Evolutionary conservation across 2,888 invertebrate genomes (phyloP).

Genomic region (Biston stratarius): DNA sequence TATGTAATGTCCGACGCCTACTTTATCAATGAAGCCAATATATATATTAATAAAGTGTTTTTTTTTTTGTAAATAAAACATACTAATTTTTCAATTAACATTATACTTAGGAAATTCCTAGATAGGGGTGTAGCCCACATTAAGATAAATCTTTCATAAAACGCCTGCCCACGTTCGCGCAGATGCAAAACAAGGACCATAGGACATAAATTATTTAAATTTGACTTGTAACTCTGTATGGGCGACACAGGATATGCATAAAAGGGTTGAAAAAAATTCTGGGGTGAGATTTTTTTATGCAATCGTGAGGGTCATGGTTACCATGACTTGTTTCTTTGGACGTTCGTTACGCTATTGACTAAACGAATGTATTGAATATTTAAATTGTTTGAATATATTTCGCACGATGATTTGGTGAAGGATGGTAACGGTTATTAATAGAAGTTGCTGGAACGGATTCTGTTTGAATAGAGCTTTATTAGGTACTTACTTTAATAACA

Average conservation of each 20-base stretch:
- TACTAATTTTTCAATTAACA: not conserved
- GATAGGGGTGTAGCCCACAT: conserved; percentile 31
- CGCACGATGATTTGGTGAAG: conserved; percentile 69
- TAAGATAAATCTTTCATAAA: conserved; percentile 45
- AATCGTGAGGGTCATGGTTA: conserved; percentile 63
- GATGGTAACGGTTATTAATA: conserved; percentile 22
- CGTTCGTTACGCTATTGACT: conserved; percentile 70
- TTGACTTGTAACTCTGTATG: conserved; percentile 83
- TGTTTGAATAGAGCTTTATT: conserved; percentile 24
- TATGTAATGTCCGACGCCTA: too few relatives aligned
- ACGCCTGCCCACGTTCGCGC: conserved; percentile 57
- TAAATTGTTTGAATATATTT: conserved; percentile 66
- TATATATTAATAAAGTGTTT: too few relatives aligned
- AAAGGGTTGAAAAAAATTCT: conserved; percentile 80
- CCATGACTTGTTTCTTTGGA: conserved; percentile 61
- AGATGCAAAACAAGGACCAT: conserved; percentile 76
- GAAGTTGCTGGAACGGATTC: conserved; percentile 32
- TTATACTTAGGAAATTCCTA: not conserved
- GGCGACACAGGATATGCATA: conserved; percentile 83
- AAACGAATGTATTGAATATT: conserved; percentile 69
- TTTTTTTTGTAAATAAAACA: too few relatives aligned
- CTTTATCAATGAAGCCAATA: too few relatives aligned
- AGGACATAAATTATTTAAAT: conserved; percentile 85
- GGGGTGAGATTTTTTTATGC: conserved; percentile 79
- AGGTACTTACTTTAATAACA: not conserved